Base-by-base conservation (phyloP, 2,797 vertebrate species). In the Enteromius radiatus region DNA sequence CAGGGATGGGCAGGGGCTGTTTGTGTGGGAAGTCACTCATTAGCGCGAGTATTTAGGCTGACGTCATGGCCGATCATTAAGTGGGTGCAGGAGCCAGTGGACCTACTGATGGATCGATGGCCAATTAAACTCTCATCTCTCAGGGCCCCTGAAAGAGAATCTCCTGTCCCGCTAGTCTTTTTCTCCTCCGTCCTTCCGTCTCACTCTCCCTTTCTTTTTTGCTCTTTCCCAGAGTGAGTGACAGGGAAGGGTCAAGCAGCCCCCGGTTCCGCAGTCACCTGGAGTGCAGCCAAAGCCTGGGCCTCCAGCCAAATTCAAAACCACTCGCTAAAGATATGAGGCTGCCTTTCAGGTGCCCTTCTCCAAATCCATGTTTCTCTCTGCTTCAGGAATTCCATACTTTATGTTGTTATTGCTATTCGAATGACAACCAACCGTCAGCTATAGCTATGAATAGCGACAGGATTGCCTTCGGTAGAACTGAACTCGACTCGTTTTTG, bases 51-150 rank as follows among this genome's bases (percentile, higher is more conserved):
- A 69, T 81, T 52, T 67, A 81, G 83, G 85, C 84, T 89, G 88
- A 86, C 59, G 76, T 87, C 85, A 89, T 86, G 81, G 81, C 56
- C 81, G 79, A 84, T 88, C 84, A 70, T 85, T 80, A 78, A 86
- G 77, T 49, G 76, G 65, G 38, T 81, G 77, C 45, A 71, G 61
- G 59, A 81, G 84, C 82, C 84, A 86, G 78, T 78, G 84, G 84
- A 86, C 83, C 63, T 90, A 91, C 91, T 91, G 90, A 90, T 94
- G 90, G 86, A 91, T 88, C 86, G 86, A 90, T 67, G 86, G 84
- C 88, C 92, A 86, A 94, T 94, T 93, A 94, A 94, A 94, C 89
- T 84, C 88, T 94, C 93, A 84, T 94, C 91, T 85, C 83, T 94
- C 92, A 92, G 80, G 86, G 86, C 68, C 10, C 41, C 84, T 93